Conservation (phyloP, 2,888 invertebrate genomes). For the Blomia tropicalis region DNA sequence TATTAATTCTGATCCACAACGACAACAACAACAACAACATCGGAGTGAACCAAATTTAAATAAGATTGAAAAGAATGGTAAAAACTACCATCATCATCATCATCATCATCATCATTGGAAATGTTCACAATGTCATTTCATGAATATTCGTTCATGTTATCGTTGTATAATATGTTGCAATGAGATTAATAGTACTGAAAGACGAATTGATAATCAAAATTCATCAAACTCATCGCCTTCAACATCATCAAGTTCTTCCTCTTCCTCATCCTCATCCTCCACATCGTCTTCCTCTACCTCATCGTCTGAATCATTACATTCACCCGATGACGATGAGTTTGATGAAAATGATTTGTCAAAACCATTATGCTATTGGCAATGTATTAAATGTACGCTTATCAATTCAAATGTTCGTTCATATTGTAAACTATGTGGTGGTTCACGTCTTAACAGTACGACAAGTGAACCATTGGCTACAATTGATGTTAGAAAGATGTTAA, state of each 20-base stretch:
- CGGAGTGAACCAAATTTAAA: background rate
- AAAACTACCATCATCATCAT: background rate
- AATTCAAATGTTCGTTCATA: slow-evolving; percentile 53
- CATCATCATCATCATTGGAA: background rate
- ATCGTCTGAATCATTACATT: slow-evolving; percentile 7
- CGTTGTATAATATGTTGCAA: background rate
- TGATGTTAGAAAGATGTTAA: too few relatives aligned
- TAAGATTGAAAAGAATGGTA: background rate
- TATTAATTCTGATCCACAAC: too few relatives aligned
- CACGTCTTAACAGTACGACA: slow-evolving; percentile 48
- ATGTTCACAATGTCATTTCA: background rate
- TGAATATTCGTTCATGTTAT: background rate
- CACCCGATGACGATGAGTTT: background rate
- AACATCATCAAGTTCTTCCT: background rate
- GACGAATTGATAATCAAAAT: background rate
- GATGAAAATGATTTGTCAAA: background rate
- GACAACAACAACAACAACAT: too few relatives aligned
- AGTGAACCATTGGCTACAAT: background rate
- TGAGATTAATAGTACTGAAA: background rate
- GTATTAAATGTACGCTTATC: slow-evolving; percentile 67
- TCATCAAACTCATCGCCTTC: slow-evolving; percentile 5
- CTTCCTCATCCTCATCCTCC: background rate
- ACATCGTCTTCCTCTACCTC: background rate
- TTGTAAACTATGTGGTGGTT: slow-evolving; percentile 75
- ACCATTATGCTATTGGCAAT: slow-evolving; percentile 48